Percentiles rank a stretch among this genome's conserved stretches.
phyloP scores from a whole-genome alignment of 2,888 invertebrate genomes.

The Drosophila robusta region DNA sequence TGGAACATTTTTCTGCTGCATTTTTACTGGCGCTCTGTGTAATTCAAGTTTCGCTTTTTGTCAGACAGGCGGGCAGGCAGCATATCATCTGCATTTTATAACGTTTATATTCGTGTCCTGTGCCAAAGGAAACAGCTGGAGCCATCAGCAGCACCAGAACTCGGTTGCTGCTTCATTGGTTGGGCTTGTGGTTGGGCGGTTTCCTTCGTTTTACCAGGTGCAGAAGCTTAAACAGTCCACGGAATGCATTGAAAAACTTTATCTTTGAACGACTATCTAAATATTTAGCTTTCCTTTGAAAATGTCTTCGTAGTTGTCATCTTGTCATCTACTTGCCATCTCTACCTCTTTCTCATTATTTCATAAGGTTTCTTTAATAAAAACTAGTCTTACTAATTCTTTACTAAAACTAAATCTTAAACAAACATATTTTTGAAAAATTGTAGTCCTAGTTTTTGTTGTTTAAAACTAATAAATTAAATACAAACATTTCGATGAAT shows the following conservation, averaged over 20 bases:
- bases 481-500: too few species aligned
- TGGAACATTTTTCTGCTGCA: conserved; percentile 22
- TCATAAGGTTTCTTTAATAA: too few species aligned
- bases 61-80: neutral
- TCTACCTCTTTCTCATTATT: too few species aligned
- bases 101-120: conserved; percentile 11
- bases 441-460: too few species aligned
- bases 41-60: conserved; percentile 11
- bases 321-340: too few species aligned
- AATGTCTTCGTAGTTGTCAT: neutral
- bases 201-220: neutral
- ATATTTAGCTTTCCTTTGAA: neutral
- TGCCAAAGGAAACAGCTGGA: conserved; percentile 7
- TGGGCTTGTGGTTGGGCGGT: neutral
- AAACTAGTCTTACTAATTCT: too few species aligned
- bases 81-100: conserved; percentile 31
- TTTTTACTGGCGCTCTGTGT: conserved; percentile 2
- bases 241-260: neutral
- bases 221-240: too few species aligned
- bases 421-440: too few species aligned
- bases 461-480: too few species aligned
- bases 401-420: too few species aligned
- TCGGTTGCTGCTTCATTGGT: conserved; percentile 11
- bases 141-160: neutral
- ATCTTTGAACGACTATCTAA: neutral